Evolutionary conservation across 2,113 vertebrate species (phyloP).

Genomic region (Limanda limanda): DNA sequence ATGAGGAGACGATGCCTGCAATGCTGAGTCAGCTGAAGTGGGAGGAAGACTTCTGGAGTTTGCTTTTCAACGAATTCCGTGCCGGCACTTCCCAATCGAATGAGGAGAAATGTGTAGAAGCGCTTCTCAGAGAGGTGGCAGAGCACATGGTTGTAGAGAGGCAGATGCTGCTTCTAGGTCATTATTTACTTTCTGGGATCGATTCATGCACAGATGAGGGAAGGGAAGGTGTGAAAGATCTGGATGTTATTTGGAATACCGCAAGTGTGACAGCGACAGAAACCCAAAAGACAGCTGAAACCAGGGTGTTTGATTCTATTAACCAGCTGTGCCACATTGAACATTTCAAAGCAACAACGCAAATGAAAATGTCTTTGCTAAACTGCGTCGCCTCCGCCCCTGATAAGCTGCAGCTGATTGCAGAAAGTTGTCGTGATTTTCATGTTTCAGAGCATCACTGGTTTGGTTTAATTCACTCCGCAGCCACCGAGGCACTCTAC

Average conservation of each 20-base stretch:
- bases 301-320: not conserved
- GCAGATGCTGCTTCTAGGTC: slow-evolving; percentile 52
- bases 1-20: not conserved
- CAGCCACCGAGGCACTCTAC: slow-evolving; percentile 58
- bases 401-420: slow-evolving; percentile 39
- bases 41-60: slow-evolving; percentile 70
- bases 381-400: slow-evolving; percentile 31
- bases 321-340: slow-evolving; percentile 15
- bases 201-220: slow-evolving; percentile 6
- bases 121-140: slow-evolving; percentile 23
- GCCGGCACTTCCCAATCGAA: not conserved
- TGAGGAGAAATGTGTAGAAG: slow-evolving; percentile 24
- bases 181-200: slow-evolving; percentile 20
- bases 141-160: slow-evolving; percentile 59
- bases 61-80: slow-evolving; percentile 45
- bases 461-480: slow-evolving; percentile 29
- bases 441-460: not conserved
- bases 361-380: slow-evolving; percentile 50
- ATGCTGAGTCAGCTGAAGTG: slow-evolving; percentile 44
- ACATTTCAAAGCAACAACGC: slow-evolving; percentile 36
- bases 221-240: not conserved
- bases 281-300: not conserved
- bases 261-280: slow-evolving; percentile 26
- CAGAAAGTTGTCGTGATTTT: slow-evolving; percentile 15
- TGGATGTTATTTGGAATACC: slow-evolving; percentile 19